A percentile compares a stretch with the other conserved stretches of the same genome.
phyloP scores from a whole-genome alignment of 2,888 invertebrate genomes.

The Eretmocerus hayati region DNA sequence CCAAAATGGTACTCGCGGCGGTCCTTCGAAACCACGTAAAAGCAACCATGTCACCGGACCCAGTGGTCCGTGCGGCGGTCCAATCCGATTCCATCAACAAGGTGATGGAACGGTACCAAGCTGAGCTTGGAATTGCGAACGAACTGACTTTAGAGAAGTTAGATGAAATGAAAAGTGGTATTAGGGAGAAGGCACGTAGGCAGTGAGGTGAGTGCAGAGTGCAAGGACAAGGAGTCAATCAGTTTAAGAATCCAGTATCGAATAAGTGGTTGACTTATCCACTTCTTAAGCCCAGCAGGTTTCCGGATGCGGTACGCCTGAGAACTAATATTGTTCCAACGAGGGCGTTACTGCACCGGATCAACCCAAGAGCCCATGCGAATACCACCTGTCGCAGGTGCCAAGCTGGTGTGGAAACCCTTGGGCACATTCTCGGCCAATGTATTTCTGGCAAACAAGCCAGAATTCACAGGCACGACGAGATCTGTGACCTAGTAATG shows the following conservation, averaged over 20 bases:
- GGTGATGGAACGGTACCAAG: not conserved
- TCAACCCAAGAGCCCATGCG: no score
- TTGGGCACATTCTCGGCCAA: no score
- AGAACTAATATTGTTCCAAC: not conserved
- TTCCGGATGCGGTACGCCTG: not conserved
- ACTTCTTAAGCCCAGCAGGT: not conserved
- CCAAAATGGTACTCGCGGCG: not conserved
- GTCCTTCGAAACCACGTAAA: not conserved
- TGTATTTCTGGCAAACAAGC: no score
- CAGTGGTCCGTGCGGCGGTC: not conserved
- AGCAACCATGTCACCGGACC: not conserved
- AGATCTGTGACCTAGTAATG: no score
- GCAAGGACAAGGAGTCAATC: conserved; percentile 14
- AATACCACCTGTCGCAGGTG: no score
- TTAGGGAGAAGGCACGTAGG: not conserved
- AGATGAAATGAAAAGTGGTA: not conserved
- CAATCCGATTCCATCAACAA: not conserved
- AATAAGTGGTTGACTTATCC: not conserved
- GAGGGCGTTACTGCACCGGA: not conserved
- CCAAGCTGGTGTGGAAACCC: not conserved
- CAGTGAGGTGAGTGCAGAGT: conserved; percentile 2
- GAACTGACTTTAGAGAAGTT: not conserved
- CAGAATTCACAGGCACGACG: no score
- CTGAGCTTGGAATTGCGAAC: not conserved
- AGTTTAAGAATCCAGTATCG: not conserved